Evolutionary conservation across 2,888 invertebrate genomes (phyloP).

Genomic region (Prosapia bicincta): DNA sequence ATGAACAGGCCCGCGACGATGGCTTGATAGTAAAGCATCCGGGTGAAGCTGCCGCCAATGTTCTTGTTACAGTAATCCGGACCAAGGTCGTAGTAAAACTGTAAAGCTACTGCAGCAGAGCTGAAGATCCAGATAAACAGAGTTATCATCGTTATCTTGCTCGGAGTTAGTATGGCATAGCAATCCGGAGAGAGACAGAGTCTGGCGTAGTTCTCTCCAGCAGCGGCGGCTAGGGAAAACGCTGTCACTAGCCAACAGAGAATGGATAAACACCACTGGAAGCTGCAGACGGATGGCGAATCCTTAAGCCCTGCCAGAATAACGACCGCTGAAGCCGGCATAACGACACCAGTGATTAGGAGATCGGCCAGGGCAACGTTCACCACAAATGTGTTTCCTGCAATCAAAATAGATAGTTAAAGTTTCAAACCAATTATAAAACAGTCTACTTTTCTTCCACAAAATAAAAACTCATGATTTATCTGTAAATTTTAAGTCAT

Average conservation of each 20-base stretch:
- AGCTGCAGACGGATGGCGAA: conserved; percentile 57
- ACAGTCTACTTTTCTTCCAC: too few species aligned
- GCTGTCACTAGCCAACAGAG: conserved; percentile 64
- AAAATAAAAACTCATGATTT: too few species aligned
- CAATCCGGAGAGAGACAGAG: conserved; percentile 55
- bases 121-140: conserved; percentile 52
- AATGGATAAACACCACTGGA: conserved; percentile 64
- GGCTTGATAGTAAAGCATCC: conserved; percentile 56
- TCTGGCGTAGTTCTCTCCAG: conserved; percentile 63
- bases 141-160: conserved; percentile 53
- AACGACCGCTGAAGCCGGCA: conserved; percentile 66
- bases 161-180: conserved; percentile 51
- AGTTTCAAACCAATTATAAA: not conserved
- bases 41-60: conserved; percentile 44
- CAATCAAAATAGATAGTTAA: conserved; percentile 16
- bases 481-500: too few species aligned
- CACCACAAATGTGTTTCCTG: conserved; percentile 67
- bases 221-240: conserved; percentile 59
- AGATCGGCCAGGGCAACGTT: conserved; percentile 70
- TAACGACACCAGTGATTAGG: conserved; percentile 62
- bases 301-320: conserved; percentile 62
- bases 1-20: conserved; percentile 57
- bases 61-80: conserved; percentile 62
- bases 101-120: conserved; percentile 53
- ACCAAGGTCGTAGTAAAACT: conserved; percentile 58